Conservation (phyloP, 2,888 invertebrate genomes). For the Nymphalis polychloros region DNA sequence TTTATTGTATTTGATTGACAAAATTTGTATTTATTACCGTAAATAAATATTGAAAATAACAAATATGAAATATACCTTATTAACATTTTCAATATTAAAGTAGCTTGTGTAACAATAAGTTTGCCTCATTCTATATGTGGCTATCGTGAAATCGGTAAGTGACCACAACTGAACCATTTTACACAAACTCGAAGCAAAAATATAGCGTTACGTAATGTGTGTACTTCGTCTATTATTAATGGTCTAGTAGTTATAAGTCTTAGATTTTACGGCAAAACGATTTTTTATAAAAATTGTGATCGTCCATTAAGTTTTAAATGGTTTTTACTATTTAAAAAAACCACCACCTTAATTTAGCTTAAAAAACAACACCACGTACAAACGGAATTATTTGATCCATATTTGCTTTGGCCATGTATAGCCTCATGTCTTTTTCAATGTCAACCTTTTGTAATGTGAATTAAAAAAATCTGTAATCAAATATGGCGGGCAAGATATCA, state of each 20-base stretch:
- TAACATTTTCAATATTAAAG: not conserved
- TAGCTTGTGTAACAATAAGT: not conserved
- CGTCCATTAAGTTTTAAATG: not conserved
- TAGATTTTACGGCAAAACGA: constrained; percentile 1
- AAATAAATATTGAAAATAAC: no score
- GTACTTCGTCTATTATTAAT: constrained; percentile 15
- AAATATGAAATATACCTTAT: no score
- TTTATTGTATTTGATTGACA: no score
- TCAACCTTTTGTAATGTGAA: not conserved
- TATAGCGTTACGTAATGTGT: constrained; percentile 12
- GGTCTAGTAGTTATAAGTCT: constrained; percentile 6
- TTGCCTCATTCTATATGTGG: not conserved
- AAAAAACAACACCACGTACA: no score
- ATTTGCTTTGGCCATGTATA: not conserved
- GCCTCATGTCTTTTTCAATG: not conserved
- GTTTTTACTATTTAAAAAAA: not conserved
- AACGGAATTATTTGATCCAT: no score
- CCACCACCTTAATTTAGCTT: no score
- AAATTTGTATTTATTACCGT: no score
- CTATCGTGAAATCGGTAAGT: not conserved
- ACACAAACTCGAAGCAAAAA: constrained; percentile 2
- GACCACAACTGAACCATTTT: not conserved
- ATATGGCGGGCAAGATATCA: not conserved
- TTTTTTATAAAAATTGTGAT: not conserved
- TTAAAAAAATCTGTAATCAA: not conserved